Conservation (phyloP, 2,888 invertebrate species). For the Ypsolopha scabrella region DNA sequence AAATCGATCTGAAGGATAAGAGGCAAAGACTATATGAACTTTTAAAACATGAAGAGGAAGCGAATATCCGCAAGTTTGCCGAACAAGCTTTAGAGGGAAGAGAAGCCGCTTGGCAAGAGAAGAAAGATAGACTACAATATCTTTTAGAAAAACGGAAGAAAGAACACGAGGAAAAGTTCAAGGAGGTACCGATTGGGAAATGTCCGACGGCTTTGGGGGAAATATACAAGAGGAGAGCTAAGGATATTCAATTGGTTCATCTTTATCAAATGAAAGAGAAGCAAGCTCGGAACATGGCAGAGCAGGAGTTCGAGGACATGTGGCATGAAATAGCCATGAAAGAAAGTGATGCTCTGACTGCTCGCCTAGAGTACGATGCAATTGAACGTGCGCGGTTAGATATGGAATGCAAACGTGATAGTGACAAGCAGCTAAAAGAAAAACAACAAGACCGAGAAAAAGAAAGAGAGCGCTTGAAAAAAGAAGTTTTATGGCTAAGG, state of each 20-base stretch:
- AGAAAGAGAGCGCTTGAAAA: conserved; percentile 38
- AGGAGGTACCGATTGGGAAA: conserved; percentile 48
- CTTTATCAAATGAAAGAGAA: conserved; percentile 74
- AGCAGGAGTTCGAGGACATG: conserved; percentile 69
- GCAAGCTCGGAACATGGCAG: conserved; percentile 55
- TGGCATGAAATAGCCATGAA: conserved; percentile 72
- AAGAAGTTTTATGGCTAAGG: conserved; percentile 33
- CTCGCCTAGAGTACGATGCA: conserved; percentile 63
- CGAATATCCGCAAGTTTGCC: conserved; percentile 63
- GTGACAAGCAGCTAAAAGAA: conserved; percentile 32
- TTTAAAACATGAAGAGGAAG: conserved; percentile 58
- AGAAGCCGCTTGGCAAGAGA: conserved; percentile 57
- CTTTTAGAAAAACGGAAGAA: conserved; percentile 61
- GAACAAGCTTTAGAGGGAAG: conserved; percentile 63
- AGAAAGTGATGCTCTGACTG: conserved; percentile 63
- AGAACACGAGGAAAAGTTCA: conserved; percentile 59
- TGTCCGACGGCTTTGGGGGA: background rate
- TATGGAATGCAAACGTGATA: conserved; percentile 33
- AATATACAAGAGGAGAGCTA: conserved; percentile 42
- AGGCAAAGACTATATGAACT: conserved; percentile 46
- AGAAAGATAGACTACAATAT: conserved; percentile 48
- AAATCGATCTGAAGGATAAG: too few relatives aligned
- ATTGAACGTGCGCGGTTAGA: conserved; percentile 46
- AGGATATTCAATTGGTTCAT: conserved; percentile 65
- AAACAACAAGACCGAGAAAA: conserved; percentile 21